phyloP scores from a whole-genome alignment of 2,113 vertebrate species.

The cattle (Bos taurus) region ARS-UCD2.0 NC_037353.1:2171001-2171500 shows the following conservation, averaged over 20 bases:
- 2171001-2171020: neutral
- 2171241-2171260: neutral
- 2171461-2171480: neutral
- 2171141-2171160: neutral
- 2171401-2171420: neutral
- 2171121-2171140: neutral
- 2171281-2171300: neutral
- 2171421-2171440: neutral
- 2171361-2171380: neutral
- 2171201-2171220: neutral
- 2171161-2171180: neutral
- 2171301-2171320: neutral
- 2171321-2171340: neutral
- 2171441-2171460: neutral
- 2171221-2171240: neutral
- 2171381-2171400: neutral
- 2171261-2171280: neutral
- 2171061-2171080: neutral
- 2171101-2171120: neutral
- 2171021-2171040: neutral
- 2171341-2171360: neutral
- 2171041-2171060: neutral
- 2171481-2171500: neutral
- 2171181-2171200: neutral
- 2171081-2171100: neutral